A percentile compares a stretch with the other conserved stretches of the same genome.
phyloP scores from a whole-genome alignment of 2,113 vertebrate species.

The Perca schrenkii region DNA sequence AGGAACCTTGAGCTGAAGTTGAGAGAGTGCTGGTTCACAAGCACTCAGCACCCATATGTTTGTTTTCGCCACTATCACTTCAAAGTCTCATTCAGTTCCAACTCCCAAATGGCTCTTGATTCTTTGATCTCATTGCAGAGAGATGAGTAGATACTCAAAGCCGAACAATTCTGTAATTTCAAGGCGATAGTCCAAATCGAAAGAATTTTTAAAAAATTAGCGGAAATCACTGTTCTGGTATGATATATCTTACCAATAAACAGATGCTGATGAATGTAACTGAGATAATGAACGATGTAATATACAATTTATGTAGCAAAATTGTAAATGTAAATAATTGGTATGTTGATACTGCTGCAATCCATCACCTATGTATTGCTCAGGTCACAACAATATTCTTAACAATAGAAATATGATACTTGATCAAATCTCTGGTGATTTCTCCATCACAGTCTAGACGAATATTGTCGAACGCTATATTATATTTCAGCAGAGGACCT shows the following conservation, averaged over 20 bases:
- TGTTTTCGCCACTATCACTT: slow-evolving; percentile 68
- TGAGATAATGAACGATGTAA: neutral
- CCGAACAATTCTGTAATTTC: slow-evolving; percentile 55
- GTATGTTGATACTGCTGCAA: slow-evolving; percentile 7
- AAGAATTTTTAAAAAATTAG: slow-evolving; percentile 31
- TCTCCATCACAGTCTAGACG: slow-evolving; percentile 42
- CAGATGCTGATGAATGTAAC: neutral
- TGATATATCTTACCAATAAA: slow-evolving; percentile 13
- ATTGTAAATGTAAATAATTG: neutral
- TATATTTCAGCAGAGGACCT: slow-evolving; percentile 32
- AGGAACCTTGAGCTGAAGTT: slow-evolving; percentile 70
- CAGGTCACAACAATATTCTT: slow-evolving; percentile 50
- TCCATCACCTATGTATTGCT: slow-evolving; percentile 27
- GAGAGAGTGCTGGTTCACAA: slow-evolving; percentile 58
- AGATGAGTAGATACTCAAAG: slow-evolving; percentile 65
- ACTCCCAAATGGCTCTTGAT: slow-evolving; percentile 69
- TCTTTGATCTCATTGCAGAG: slow-evolving; percentile 67
- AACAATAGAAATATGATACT: slow-evolving; percentile 34
- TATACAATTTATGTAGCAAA: neutral
- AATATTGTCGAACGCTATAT: slow-evolving; percentile 35
- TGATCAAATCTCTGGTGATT: slow-evolving; percentile 24
- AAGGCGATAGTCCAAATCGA: slow-evolving; percentile 33
- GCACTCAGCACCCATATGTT: slow-evolving; percentile 57
- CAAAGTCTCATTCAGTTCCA: slow-evolving; percentile 68
- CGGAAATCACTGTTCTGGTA: slow-evolving; percentile 15